Base-by-base conservation (phyloP, 2,113 vertebrate genomes). In the Prinia subflava region DNA sequence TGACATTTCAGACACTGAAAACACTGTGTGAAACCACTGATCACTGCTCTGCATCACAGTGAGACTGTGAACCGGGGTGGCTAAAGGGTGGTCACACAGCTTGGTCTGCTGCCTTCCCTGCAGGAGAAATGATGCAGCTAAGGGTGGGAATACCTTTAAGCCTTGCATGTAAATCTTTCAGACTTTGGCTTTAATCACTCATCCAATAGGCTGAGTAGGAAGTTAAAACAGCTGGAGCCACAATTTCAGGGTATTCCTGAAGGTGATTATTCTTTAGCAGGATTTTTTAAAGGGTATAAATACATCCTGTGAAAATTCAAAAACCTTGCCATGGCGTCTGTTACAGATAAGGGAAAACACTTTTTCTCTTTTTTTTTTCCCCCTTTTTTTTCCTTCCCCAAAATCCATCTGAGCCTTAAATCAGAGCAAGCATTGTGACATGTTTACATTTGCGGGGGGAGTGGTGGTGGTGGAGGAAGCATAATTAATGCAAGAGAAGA, bases 391-490 rank as follows among this genome's bases (percentile, higher is more conserved):
- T 30, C 35, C 10, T 6, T 11, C 23, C 2, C 5, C 4, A 24
- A 52, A 95, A 82, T 12, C 15, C 11, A 74, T 18, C 41, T 77
- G 9, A 73, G 50, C 25, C 53, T 65, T 76, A 76, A 93, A 83
- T 70, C 41, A 55, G 35, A 73, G 39, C 28, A 81, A 77, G 46
- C 12, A 16, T 21, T 16, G 21, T 28, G 41, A 37, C 44, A 28
- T 41, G 33, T 78, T 90, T 75, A 59, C 17, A 30, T 83, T 57
- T 25, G 2, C 16, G 7, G 30, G 10, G 1, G 2, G 20, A 10
- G 2, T 2, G 1, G 1, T 2, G 35, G 35, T 22, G 3, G 3
- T 1, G 1, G 10, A 46, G 20, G 12, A 24, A 27, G 5, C 22
- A 15, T 67, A 70, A 78, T 78, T 67, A 60, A 28, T 70, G 37